phyloP scores from a whole-genome alignment of 1,140 invertebrate genomes.

The Papilio machaon region DNA sequence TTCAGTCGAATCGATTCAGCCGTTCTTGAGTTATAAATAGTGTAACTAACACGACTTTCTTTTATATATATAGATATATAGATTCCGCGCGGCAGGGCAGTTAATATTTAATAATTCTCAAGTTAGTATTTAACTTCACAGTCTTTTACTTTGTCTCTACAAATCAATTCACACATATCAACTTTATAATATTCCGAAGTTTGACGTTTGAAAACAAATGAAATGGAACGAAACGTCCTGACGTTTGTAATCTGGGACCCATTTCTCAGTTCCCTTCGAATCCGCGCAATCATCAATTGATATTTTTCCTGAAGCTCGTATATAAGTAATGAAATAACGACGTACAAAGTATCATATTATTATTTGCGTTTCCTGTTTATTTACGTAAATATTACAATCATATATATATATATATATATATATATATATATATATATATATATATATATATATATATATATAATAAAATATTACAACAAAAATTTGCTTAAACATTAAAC shows the following conservation, averaged over 20 bases:
- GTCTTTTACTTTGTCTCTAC: not conserved
- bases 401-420: no score
- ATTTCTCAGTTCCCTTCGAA: not conserved
- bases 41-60: no score
- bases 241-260: not conserved
- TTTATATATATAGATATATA: no score
- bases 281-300: constrained; percentile 22
- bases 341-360: not conserved
- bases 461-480: no score
- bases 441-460: no score
- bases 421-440: no score
- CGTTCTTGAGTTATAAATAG: no score
- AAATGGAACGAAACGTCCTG: not conserved
- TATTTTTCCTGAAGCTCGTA: not conserved
- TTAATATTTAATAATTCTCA: not conserved
- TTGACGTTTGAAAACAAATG: not conserved
- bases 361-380: not conserved
- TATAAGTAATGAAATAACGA: not conserved
- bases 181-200: not conserved
- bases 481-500: no score
- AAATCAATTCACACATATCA: not conserved
- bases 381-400: not conserved
- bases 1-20: no score
- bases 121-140: not conserved
- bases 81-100: no score